Evolutionary conservation across 2,113 vertebrate genomes (phyloP).

Genomic region (Campylomormyrus tamandua): DNA sequence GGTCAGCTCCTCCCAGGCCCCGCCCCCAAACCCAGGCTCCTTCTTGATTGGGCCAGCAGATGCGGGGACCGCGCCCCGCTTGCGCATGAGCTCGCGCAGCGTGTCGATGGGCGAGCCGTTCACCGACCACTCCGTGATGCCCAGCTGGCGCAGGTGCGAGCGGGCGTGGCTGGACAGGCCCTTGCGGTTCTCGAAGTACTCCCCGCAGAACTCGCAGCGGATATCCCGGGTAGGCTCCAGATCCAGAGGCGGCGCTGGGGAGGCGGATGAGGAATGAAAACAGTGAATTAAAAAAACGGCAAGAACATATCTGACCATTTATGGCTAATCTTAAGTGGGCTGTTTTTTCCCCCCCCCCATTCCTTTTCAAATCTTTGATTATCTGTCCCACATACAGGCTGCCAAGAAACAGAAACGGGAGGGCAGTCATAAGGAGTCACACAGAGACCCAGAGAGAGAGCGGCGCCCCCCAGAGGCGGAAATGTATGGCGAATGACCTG

Average conservation of each 20-base stretch:
- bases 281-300: neutral
- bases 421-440: neutral
- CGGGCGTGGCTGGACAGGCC: slow-evolving; percentile 89
- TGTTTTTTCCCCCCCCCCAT: too few species aligned
- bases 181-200: slow-evolving; percentile 92
- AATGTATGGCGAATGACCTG: neutral
- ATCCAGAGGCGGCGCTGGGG: slow-evolving; percentile 55
- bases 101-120: slow-evolving; percentile 93
- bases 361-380: neutral
- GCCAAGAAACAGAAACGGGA: neutral
- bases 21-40: slow-evolving; percentile 45
- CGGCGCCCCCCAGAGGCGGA: neutral
- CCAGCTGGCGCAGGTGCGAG: slow-evolving; percentile 90
- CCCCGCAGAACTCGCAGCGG: slow-evolving; percentile 89
- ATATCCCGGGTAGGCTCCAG: slow-evolving; percentile 79
- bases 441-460: neutral
- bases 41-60: slow-evolving; percentile 66
- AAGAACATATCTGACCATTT: neutral
- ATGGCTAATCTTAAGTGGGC: neutral
- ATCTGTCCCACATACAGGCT: neutral
- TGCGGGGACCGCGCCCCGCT: slow-evolving; percentile 59
- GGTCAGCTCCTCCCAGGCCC: slow-evolving; percentile 49
- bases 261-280: slow-evolving; percentile 24
- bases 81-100: slow-evolving; percentile 80
- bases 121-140: slow-evolving; percentile 90